Evolutionary conservation across 23 tunicate genomes (phyloP), one percentile per base, ranked within the genome.

Genomic region (Oikopleura dioica): DNA sequence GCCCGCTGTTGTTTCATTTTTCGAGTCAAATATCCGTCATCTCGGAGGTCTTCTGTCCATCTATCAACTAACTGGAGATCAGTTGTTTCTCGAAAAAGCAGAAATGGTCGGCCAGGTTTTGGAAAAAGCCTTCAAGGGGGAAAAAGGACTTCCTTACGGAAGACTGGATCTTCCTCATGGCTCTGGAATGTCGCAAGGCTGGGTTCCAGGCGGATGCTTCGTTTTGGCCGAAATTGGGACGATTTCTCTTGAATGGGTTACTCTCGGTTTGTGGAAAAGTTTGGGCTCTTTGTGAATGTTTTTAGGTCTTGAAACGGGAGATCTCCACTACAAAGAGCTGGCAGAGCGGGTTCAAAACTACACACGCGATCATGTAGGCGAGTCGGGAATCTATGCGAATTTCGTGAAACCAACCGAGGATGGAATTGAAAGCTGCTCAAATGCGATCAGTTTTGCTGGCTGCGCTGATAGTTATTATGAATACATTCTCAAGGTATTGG

Each of bases 391-490:
- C n/a, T n/a, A n/a, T n/a, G n/a, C n/a, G n/a, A n/a, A n/a, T n/a
- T n/a, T n/a, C n/a, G n/a, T n/a, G n/a, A n/a, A n/a, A n/a, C n/a
- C n/a, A n/a, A n/a, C n/a, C n/a, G n/a, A n/a, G n/a, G n/a, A n/a
- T n/a, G n/a, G n/a, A n/a, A n/a, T n/a, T n/a, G n/a, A n/a, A n/a
- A 44, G 55, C 16, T 44, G 55, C 55, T 44, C 55, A 44, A 44
- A 44, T 9, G 16, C 9, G 16, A 16, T 16, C 16, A 44, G 55
- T 44, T 44, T 91, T 36, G 97, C 92, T 1, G 97, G 92, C 0
- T 76, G 85, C n/a, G 97, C 92, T 38, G 97, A 91, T 51, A 91
- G 97, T 76, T 91, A 85, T 78, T 91, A 91, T 69, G 97, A 91
- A 68, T 91, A 91, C 59, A 59, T 91, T 21, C 78, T 91, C 26